phyloP scores from a whole-genome alignment of 2,113 vertebrate species.

The Macquaria australasica region DNA sequence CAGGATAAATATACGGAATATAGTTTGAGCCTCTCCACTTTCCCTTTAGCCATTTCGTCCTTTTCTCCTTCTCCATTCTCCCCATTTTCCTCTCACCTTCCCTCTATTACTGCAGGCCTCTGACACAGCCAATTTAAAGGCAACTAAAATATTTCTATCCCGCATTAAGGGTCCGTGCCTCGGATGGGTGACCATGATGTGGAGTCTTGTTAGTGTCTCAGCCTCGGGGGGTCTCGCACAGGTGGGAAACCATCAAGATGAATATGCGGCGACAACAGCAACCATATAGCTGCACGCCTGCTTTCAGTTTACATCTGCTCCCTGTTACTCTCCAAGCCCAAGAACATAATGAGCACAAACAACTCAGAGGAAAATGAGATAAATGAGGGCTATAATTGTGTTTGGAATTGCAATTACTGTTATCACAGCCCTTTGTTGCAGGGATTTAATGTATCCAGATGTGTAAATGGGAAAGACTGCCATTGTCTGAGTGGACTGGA shows the following conservation, averaged over 20 bases:
- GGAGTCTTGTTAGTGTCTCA: conserved; percentile 57
- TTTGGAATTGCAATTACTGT: conserved; percentile 76
- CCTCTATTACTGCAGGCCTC: conserved; percentile 18
- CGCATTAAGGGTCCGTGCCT: background rate
- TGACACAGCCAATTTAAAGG: conserved; percentile 27
- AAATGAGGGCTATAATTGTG: conserved; percentile 74
- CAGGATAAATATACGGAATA: background rate
- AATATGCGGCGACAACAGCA: conserved; percentile 42
- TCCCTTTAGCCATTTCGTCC: conserved; percentile 3
- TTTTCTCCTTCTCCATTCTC: background rate
- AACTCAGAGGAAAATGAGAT: conserved; percentile 70
- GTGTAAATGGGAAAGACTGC: conserved; percentile 61
- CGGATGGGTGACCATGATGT: conserved; percentile 32
- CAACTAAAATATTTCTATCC: conserved; percentile 41
- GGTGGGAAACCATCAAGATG: conserved; percentile 59
- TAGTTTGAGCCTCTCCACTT: background rate
- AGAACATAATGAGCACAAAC: conserved; percentile 69
- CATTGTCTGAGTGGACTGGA: conserved; percentile 60
- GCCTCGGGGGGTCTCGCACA: conserved; percentile 56
- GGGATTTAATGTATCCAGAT: conserved; percentile 67
- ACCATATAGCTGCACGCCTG: conserved; percentile 38
- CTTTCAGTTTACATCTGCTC: conserved; percentile 70
- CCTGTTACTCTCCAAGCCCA: conserved; percentile 54
- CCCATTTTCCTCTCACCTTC: background rate
- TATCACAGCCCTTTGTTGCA: conserved; percentile 64